Percentiles rank a stretch among this genome's conserved stretches.
phyloP scores from a whole-genome alignment of 2,113 vertebrate species.

The Cynoglossus semilaevis region DNA sequence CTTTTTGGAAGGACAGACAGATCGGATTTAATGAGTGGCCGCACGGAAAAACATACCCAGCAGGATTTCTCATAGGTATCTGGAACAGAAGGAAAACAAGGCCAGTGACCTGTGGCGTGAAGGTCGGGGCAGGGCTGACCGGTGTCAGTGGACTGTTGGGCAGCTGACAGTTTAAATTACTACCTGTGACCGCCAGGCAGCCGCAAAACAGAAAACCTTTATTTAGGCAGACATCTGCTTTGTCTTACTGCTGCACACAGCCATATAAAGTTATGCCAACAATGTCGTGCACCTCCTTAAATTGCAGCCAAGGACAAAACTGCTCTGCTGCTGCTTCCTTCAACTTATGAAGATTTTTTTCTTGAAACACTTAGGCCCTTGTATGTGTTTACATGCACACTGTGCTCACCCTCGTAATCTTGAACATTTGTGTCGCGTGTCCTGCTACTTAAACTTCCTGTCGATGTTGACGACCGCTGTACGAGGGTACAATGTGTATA shows the following conservation, averaged over 20 bases:
- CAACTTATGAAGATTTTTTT: too few relatives aligned
- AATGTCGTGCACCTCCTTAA: constrained; percentile 17
- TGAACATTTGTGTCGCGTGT: too few relatives aligned
- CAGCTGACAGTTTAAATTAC: constrained; percentile 17
- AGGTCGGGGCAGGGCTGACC: constrained; percentile 1
- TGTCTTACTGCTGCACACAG: background rate
- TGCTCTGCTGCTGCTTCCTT: background rate
- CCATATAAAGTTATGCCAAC: constrained; percentile 9
- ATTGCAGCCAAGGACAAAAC: constrained; percentile 1
- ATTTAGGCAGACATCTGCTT: constrained; percentile 4
- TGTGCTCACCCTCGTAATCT: too few relatives aligned
- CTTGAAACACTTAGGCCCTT: too few relatives aligned
- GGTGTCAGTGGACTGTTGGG: constrained; percentile 12
- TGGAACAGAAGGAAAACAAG: constrained; percentile 5
- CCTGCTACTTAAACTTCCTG: too few relatives aligned
- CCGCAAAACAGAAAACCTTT: constrained; percentile 5
- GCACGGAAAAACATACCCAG: background rate
- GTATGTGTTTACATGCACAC: too few relatives aligned
- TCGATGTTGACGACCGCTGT: too few relatives aligned
- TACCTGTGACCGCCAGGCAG: background rate
- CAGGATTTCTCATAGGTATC: constrained; percentile 1
- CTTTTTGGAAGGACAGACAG: constrained; percentile 3
- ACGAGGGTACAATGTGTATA: too few relatives aligned
- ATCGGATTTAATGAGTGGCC: constrained; percentile 11
- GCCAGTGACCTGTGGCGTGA: constrained; percentile 8